These are phyloP conservation scores for Calvadosia cruxmelitensis DNA, from an alignment of 30 jellyfish, hydroid and myxozoan genomes.

Conservation along the genomic window DNA sequence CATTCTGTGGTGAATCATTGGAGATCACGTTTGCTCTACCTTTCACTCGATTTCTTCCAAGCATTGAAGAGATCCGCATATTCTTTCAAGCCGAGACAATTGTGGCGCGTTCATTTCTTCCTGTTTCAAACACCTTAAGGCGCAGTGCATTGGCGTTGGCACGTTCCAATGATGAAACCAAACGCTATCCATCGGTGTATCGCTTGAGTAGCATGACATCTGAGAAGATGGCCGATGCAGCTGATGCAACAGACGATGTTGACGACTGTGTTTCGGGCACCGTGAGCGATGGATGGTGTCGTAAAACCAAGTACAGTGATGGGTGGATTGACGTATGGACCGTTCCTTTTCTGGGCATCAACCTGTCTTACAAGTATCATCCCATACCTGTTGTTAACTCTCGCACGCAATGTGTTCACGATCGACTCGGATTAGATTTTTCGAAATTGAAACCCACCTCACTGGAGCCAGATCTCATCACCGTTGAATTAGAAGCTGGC, in stretches of 20 bases:
- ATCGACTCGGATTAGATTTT: constrained; percentile 54
- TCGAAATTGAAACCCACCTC: constrained; percentile 26
- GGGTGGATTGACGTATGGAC: constrained; percentile 94
- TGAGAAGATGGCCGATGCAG: constrained; percentile 24
- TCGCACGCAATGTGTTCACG: constrained; percentile 23
- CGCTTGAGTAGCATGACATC: constrained; percentile 47
- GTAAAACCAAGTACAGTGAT: constrained; percentile 36
- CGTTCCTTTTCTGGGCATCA: constrained; percentile 67
- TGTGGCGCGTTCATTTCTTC: constrained; percentile 52
- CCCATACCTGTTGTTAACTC: constrained; percentile 55
- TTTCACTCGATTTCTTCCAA: constrained; percentile 59
- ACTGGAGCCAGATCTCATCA: constrained; percentile 67
- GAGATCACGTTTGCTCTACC: constrained; percentile 73
- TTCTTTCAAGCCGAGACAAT: constrained; percentile 79
- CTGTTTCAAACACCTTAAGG: constrained; percentile 86
- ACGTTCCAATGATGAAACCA: constrained; percentile 30
- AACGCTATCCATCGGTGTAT: constrained; percentile 16
- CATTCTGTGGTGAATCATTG: constrained; percentile 92
- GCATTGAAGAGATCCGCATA: constrained; percentile 41
- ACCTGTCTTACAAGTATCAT: constrained; percentile 59
- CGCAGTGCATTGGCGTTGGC: constrained; percentile 71
- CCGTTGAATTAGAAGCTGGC: constrained; percentile 91
- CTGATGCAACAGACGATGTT: constrained; percentile 31
- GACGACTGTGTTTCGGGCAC: constrained; percentile 17
- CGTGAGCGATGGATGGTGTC: constrained; percentile 75